phyloP scores from a whole-genome alignment of 2,797 vertebrate genomes.

The Rhinoraja longicauda region DNA sequence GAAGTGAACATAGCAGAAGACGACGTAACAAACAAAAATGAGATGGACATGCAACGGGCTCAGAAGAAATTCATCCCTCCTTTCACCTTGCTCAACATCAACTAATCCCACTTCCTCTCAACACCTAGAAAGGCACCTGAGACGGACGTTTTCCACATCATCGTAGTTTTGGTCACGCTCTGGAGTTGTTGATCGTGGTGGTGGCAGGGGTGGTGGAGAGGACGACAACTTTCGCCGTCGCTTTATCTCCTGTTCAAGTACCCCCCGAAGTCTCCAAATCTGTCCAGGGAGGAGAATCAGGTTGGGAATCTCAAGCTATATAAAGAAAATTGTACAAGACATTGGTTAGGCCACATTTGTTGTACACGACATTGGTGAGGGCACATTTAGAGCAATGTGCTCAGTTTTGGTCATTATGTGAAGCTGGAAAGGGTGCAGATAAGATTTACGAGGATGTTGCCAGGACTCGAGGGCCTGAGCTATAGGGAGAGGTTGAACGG shows the following conservation, averaged over 20 bases:
- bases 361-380: too few species aligned
- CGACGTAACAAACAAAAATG: not conserved
- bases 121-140: not conserved
- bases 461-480: too few species aligned
- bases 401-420: too few species aligned
- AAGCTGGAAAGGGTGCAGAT: too few species aligned
- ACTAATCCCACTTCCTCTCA: not conserved
- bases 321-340: not conserved
- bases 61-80: not conserved
- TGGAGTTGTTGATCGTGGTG: too few species aligned
- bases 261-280: conserved; percentile 60
- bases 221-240: conserved; percentile 45
- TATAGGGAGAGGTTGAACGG: too few species aligned
- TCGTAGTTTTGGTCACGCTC: not conserved
- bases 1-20: not conserved
- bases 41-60: too few species aligned
- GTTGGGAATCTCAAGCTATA: conserved; percentile 63
- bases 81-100: not conserved
- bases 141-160: not conserved
- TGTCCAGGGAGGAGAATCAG: conserved; percentile 76
- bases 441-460: too few species aligned
- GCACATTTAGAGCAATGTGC: too few species aligned
- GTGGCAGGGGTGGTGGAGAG: conserved; percentile 28
- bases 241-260: conserved; percentile 57
- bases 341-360: too few species aligned